Evolutionary conservation across 2,113 vertebrate species (phyloP).

Genomic region (Eira barbara): DNA sequence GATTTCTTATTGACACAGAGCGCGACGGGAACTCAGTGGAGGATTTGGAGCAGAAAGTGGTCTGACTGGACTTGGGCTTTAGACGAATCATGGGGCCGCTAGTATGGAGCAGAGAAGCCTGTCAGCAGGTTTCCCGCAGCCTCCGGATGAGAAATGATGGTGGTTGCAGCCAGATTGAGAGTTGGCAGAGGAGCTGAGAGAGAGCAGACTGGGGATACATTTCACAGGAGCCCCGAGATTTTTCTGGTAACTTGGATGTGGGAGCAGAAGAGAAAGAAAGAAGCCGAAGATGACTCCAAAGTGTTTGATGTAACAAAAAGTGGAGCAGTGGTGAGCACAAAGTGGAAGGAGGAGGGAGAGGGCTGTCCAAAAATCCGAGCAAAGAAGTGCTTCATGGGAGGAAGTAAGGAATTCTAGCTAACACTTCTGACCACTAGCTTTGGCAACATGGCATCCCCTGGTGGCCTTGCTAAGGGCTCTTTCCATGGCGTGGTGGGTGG

Average conservation of each 20-base stretch:
- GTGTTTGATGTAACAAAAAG: neutral
- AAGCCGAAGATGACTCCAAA: neutral
- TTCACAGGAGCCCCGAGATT: neutral
- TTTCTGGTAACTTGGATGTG: neutral
- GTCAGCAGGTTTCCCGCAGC: neutral
- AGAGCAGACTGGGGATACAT: neutral
- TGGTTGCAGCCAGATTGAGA: neutral
- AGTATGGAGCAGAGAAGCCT: neutral
- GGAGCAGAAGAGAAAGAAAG: neutral
- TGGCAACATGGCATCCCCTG: neutral
- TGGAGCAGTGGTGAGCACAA: neutral
- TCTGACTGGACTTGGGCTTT: neutral
- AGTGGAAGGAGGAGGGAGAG: neutral
- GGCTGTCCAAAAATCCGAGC: neutral
- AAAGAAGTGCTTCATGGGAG: neutral
- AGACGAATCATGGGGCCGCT: neutral
- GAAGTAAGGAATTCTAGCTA: too few relatives aligned
- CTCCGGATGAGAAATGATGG: neutral
- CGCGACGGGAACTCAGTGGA: neutral
- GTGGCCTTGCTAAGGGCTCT: neutral
- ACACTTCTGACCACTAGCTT: neutral
- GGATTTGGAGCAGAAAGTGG: neutral
- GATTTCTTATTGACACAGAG: neutral
- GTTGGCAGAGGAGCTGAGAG: neutral
- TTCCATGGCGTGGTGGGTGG: neutral